These are phyloP conservation scores for Axis porcinus DNA, from an alignment of 2,113 vertebrate species.

Conservation along the genomic window DNA sequence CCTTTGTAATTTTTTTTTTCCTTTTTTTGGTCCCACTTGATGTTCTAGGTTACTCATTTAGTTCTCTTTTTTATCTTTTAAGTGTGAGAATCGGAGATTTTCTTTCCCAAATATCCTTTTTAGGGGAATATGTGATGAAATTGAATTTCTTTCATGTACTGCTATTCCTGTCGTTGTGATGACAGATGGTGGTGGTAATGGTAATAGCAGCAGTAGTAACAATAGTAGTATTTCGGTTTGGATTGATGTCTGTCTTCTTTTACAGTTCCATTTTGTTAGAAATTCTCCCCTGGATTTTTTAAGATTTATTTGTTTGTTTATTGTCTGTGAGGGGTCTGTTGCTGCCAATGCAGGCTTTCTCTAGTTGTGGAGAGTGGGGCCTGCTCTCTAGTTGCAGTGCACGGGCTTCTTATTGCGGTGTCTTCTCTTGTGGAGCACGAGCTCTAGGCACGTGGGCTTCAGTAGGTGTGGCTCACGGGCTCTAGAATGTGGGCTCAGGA, in stretches of 20 bases:
- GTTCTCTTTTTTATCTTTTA: background rate
- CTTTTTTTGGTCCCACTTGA: background rate
- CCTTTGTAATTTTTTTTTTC: background rate
- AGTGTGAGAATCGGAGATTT: constrained; percentile 4
- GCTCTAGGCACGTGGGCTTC: background rate
- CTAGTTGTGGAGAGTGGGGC: background rate
- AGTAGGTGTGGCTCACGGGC: background rate
- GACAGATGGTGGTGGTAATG: background rate
- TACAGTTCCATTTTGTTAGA: background rate
- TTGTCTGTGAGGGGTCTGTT: background rate
- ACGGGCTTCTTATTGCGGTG: background rate
- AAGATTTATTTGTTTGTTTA: background rate
- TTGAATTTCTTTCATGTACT: background rate
- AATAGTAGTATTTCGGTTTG: background rate
- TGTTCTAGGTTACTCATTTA: background rate
- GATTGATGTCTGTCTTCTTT: background rate
- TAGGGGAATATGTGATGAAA: background rate
- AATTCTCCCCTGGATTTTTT: background rate
- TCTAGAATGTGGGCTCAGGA: background rate
- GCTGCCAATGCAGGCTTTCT: background rate
- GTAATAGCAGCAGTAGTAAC: background rate
- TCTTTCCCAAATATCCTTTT: background rate
- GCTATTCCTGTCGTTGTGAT: background rate
- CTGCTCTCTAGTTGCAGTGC: background rate
- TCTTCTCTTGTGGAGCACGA: background rate